These are phyloP conservation scores for Trachythela sp. DNA, from an alignment of 64 coral and sea anemone genomes.

Conservation along the genomic window DNA sequence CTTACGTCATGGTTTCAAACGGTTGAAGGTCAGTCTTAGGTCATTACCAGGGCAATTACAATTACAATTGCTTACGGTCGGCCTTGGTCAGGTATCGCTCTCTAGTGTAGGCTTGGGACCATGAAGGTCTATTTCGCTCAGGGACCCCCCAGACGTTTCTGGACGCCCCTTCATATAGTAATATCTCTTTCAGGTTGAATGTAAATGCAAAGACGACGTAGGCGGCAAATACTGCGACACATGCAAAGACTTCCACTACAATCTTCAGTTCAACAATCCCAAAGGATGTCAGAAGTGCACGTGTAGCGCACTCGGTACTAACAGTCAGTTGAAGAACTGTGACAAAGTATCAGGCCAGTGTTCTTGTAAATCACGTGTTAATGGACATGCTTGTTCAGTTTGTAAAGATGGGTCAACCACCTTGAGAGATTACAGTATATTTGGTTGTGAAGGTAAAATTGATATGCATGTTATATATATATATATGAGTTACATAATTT, in stretches of 20 bases:
- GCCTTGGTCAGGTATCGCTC: no score
- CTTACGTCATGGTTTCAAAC: no score
- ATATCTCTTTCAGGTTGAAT: slow-evolving; percentile 47
- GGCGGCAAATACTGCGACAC: slow-evolving; percentile 66
- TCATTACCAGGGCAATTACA: no score
- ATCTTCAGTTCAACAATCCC: slow-evolving; percentile 61
- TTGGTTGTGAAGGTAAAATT: slow-evolving; percentile 80
- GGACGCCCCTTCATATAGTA: no score
- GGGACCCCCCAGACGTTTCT: no score
- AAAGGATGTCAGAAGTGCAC: slow-evolving; percentile 64
- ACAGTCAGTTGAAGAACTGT: slow-evolving; percentile 66
- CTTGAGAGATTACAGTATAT: slow-evolving; percentile 43
- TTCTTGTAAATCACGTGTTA: slow-evolving; percentile 79
- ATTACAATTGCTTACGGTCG: no score
- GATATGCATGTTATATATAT: background rate
- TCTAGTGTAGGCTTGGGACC: no score
- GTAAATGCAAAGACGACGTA: slow-evolving; percentile 77
- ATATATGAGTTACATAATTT: no score
- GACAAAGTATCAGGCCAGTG: slow-evolving; percentile 65
- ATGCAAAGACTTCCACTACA: slow-evolving; percentile 70
- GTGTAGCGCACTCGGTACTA: slow-evolving; percentile 72
- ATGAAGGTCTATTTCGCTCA: no score
- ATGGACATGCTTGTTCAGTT: slow-evolving; percentile 49
- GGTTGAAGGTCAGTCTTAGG: no score
- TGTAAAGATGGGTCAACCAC: slow-evolving; percentile 61